These are phyloP conservation scores for Anoplopoma fimbria DNA, from an alignment of 2,113 vertebrate species.

Conservation along the genomic window DNA sequence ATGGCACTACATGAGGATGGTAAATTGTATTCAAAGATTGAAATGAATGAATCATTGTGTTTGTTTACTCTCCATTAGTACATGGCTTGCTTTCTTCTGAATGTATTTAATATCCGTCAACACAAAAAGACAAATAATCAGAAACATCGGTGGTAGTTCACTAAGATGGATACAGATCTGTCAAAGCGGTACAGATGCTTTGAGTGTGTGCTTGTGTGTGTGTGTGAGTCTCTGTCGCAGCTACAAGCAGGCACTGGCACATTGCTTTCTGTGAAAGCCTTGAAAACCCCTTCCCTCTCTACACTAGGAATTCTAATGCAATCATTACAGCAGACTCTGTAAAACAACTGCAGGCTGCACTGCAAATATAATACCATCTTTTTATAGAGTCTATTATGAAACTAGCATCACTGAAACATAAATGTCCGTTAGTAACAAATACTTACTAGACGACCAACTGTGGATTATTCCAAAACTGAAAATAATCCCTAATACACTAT, in stretches of 20 bases:
- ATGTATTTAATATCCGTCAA: neutral
- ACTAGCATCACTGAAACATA: neutral
- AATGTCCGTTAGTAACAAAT: neutral
- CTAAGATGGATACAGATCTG: neutral
- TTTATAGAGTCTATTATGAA: neutral
- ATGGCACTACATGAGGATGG: neutral
- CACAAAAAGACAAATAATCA: neutral
- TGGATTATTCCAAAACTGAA: neutral
- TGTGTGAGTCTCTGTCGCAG: neutral
- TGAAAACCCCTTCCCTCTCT: neutral
- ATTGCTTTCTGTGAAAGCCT: conserved; percentile 1
- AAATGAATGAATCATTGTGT: neutral
- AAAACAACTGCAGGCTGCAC: neutral
- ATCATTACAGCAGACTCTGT: neutral
- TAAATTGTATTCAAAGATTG: neutral
- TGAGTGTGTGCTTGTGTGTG: neutral
- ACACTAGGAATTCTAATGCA: neutral
- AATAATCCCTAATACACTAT: neutral
- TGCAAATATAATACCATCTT: neutral
- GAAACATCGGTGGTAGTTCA: neutral
- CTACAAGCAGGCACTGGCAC: neutral
- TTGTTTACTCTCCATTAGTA: neutral
- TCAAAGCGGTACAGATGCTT: neutral
- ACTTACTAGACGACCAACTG: neutral
- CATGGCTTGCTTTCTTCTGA: neutral